Evolutionary conservation across 2,888 invertebrate species (phyloP).

Genomic region (Sclerodermus sp.): DNA sequence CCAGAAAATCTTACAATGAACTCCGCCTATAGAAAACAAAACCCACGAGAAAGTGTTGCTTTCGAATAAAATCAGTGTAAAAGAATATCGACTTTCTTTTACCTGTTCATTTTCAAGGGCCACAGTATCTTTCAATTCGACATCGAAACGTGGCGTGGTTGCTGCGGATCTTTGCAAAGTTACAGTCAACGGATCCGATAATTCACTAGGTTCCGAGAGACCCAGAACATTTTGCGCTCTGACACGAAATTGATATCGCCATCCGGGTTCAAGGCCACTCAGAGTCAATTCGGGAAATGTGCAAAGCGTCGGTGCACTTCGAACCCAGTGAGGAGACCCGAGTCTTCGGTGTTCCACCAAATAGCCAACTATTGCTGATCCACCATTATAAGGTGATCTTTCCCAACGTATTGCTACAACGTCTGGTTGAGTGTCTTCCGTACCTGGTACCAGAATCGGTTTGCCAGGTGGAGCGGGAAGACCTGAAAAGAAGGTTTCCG

Average conservation of each 20-base stretch:
- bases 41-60: too few species aligned
- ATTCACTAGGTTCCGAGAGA: constrained; percentile 78
- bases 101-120: constrained; percentile 80
- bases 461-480: constrained; percentile 80
- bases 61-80: too few species aligned
- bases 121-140: constrained; percentile 70
- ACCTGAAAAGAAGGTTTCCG: constrained; percentile 67
- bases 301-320: constrained; percentile 75
- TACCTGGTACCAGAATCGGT: constrained; percentile 75
- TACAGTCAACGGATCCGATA: constrained; percentile 85
- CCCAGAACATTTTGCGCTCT: constrained; percentile 91
- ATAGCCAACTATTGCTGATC: constrained; percentile 82
- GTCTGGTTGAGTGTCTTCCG: constrained; percentile 75
- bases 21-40: constrained; percentile 65
- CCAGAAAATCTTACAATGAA: constrained; percentile 77
- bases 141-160: constrained; percentile 72
- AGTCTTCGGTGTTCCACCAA: constrained; percentile 75
- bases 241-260: constrained; percentile 88
- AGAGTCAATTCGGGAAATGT: constrained; percentile 75
- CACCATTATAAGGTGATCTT: constrained; percentile 81
- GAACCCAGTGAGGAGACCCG: constrained; percentile 82
- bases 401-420: constrained; percentile 82
- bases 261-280: constrained; percentile 81
- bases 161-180: constrained; percentile 70
- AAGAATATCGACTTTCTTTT: too few species aligned